Conservation (phyloP, 2,113 vertebrate species). For the Vidua macroura region DNA sequence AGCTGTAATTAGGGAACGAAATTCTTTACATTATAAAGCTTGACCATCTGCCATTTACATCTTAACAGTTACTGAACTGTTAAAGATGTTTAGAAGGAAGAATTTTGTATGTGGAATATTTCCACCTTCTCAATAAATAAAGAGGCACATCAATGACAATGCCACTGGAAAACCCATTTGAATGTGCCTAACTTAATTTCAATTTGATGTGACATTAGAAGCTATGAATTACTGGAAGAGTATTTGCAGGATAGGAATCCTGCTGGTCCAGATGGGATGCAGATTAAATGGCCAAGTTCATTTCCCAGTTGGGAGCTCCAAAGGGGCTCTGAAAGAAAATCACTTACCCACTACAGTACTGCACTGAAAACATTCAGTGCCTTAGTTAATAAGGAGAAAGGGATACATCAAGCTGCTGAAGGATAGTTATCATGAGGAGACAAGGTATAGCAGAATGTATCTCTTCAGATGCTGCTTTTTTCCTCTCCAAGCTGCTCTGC, state of each 20-base stretch:
- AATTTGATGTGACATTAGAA: background rate
- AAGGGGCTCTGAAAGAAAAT: background rate
- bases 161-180: background rate
- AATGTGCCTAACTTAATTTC: background rate
- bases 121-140: background rate
- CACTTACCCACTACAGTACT: background rate
- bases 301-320: background rate
- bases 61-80: background rate
- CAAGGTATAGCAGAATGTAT: background rate
- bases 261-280: background rate
- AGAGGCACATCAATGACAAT: background rate
- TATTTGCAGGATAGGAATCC: background rate
- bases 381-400: background rate
- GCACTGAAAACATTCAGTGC: background rate
- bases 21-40: background rate
- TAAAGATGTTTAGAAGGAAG: background rate
- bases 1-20: background rate
- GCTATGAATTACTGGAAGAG: background rate
- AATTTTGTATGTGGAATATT: background rate
- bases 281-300: background rate
- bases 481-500: background rate
- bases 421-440: background rate
- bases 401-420: background rate
- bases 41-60: background rate
- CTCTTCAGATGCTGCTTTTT: conserved; percentile 14